These are phyloP conservation scores for Busseola fusca DNA, from an alignment of 2,888 invertebrate species.

Conservation along the genomic window DNA sequence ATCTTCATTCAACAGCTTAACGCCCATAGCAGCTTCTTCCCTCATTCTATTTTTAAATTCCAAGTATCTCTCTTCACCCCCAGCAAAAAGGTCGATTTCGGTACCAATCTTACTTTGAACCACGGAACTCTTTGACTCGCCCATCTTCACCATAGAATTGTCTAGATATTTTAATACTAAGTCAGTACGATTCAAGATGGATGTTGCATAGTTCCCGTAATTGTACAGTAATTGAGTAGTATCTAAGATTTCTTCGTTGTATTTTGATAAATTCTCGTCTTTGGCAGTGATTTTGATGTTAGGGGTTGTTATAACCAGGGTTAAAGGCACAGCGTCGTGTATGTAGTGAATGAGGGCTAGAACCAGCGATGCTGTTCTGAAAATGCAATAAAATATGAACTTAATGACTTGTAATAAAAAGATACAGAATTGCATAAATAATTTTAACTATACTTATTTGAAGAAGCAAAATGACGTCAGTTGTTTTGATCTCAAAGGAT, in stretches of 20 bases:
- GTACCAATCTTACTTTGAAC: slow-evolving; percentile 70
- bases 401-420: background rate
- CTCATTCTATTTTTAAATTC: slow-evolving; percentile 72
- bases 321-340: slow-evolving; percentile 76
- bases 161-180: slow-evolving; percentile 76
- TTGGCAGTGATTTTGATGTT: slow-evolving; percentile 69
- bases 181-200: slow-evolving; percentile 71
- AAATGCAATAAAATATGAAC: slow-evolving; percentile 55
- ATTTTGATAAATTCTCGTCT: slow-evolving; percentile 58
- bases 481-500: no score
- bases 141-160: slow-evolving; percentile 76
- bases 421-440: background rate
- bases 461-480: background rate
- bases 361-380: slow-evolving; percentile 78
- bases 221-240: slow-evolving; percentile 45
- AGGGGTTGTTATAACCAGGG: slow-evolving; percentile 73
- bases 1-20: slow-evolving; percentile 53
- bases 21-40: slow-evolving; percentile 65
- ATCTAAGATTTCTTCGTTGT: slow-evolving; percentile 64
- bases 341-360: slow-evolving; percentile 80
- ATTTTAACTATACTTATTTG: background rate
- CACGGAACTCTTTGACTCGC: slow-evolving; percentile 68
- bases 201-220: slow-evolving; percentile 66
- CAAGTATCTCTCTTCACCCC: slow-evolving; percentile 65
- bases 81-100: slow-evolving; percentile 77